Base-by-base conservation (phyloP, 1,140 invertebrate species). In the Archivesica marissinica region DNA sequence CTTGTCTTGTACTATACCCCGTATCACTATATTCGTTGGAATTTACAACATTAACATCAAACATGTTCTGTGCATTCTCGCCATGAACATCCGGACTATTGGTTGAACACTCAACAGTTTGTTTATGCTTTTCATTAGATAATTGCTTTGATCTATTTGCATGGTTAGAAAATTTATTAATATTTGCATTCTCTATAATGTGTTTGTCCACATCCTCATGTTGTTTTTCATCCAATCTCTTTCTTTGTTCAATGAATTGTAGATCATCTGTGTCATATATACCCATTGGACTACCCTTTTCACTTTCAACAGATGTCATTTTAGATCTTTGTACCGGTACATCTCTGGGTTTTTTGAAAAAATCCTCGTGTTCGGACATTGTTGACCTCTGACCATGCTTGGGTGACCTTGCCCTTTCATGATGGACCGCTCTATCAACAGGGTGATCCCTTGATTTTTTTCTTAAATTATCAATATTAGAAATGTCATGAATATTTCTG, bases 381-480 rank as follows among this genome's bases (percentile, higher is more conserved):
- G 28, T 41, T 47, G 13, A 20, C 35, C 41, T 52, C 13, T 50
- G n/a, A 50, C n/a, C 15, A 15, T 23, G 44, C n/a, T 7, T 50
- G 30, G 41, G 68, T 33, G 68, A 72, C 41, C 68, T 35, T 79
- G 56, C 33, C 41, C 77, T 68, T 64, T 79, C 77, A 66, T 39
- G 39, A 44, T 79, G 56, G 38, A 66, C 33, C 20, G 61, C 77
- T 28, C 39, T 47, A 20, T 64, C 41, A 66, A 25, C 28, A 44
- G 59, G 38, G 50, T 44, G 70, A 64, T 79, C 33, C 33, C 44
- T 64, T 15, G 44, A 28, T 50, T 47, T 64, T 2, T 59, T 59
- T 44, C 77, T 64, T 35, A 79, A 64, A 35, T 79, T 79, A 64
- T 79, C 77, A 30, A 79, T 41, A 50, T 66, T 25, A 2, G 77